Conservation (phyloP, 1,140 invertebrate genomes). For the Tetramorium simillimum region DNA sequence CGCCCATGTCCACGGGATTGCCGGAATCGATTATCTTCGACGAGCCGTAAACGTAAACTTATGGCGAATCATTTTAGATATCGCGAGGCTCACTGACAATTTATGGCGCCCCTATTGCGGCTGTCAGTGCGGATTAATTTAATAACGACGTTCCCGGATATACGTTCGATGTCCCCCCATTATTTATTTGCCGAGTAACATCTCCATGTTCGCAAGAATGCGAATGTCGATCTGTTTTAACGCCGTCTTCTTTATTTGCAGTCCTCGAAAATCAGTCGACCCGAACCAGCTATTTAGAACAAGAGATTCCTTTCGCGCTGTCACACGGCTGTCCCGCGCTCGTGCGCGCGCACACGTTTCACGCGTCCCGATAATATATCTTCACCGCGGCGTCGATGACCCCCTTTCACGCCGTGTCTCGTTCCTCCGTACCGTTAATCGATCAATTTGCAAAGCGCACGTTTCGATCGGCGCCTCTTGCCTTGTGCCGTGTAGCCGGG, state of each 20-base stretch:
- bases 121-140: neutral
- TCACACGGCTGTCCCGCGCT: neutral
- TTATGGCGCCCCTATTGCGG: neutral
- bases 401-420: conserved; percentile 53
- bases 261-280: conserved; percentile 12
- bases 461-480: conserved; percentile 34
- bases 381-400: neutral
- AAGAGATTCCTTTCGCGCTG: conserved; percentile 20
- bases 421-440: conserved; percentile 72
- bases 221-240: neutral
- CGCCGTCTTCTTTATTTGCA: no score
- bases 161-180: conserved; percentile 15
- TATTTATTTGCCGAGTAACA: conserved; percentile 8
- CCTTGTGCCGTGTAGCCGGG: conserved; percentile 20
- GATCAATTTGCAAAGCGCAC: conserved; percentile 69
- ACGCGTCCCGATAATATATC: conserved; percentile 37
- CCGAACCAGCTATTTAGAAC: conserved; percentile 5
- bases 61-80: conserved; percentile 8
- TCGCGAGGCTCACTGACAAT: neutral
- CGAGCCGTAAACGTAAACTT: neutral
- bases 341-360: neutral
- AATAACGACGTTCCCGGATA: neutral
- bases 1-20: neutral
- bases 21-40: conserved; percentile 15
- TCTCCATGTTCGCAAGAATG: neutral